Base-by-base conservation (phyloP, 2,113 vertebrate genomes). In the Nycticorax nycticorax region DNA sequence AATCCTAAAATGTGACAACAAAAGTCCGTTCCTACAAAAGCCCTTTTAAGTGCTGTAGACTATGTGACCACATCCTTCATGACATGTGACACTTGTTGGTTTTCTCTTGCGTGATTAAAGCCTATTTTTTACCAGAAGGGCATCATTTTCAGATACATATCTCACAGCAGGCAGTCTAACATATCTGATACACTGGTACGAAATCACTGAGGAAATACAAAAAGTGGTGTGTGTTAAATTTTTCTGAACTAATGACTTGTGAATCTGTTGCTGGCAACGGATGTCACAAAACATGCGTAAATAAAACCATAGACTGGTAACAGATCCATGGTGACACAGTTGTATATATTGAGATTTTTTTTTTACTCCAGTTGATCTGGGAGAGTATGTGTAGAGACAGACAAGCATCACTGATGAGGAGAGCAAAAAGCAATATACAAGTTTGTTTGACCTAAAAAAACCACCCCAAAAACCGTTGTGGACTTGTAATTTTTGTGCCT, bases 231-330 rank as follows among this genome's bases (percentile, higher is more conserved):
- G 56, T 85, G n/a, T 85, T 83, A 35, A 8, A 26, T 76, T 81
- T 62, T 94, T 66, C 75, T 82, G 53, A 83, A 53, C 27, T 43
- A 84, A 79, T 53, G 43, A 23, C 79, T 87, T 12, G 62, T 96
- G 88, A 93, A 47, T 95, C 96, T 35, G 47, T 97, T 97, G 96
- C 96, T 97, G 96, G 95, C 95, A 91, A 85, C 78, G 67, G 96
- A 88, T 75, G n/a, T 97, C 69, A 81, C 81, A 92, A 74, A 89
- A 59, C 81, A 39, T 9, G 15, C 74, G 62, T 69, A 91, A 86
- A 63, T 76, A 73, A 89, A 95, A 83, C 45, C 33, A 80, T 45
- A 59, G 76, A 75, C 62, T 91, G 47, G 59, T 85, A 87, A 74
- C 63, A 63, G 66, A 35, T 92, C 81, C 69, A 23, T 69, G 78